Evolutionary conservation across 2,888 invertebrate genomes (phyloP).

Genomic region (Gryllus longicercus): DNA sequence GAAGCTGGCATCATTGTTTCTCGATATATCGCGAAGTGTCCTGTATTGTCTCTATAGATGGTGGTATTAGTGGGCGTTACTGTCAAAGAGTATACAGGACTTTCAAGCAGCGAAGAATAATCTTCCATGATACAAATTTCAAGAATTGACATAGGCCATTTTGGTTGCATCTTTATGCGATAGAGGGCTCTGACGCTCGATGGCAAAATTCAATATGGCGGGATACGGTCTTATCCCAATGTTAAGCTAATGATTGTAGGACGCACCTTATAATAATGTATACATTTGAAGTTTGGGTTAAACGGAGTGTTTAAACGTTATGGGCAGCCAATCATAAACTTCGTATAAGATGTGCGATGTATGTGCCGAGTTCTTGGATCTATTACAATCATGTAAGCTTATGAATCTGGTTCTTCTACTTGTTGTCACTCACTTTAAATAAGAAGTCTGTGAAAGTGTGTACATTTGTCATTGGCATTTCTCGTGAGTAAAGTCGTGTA

Average conservation of each 20-base stretch:
- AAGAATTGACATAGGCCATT: not conserved
- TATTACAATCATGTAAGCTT: constrained; percentile 78
- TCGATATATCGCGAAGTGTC: too few relatives aligned
- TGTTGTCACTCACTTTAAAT: constrained; percentile 29
- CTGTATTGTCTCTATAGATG: too few relatives aligned
- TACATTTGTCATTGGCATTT: too few relatives aligned
- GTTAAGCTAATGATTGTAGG: not conserved
- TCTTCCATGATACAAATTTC: too few relatives aligned
- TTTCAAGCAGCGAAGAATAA: too few relatives aligned
- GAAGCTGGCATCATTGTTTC: too few relatives aligned
- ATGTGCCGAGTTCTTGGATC: constrained; percentile 89
- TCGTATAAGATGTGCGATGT: constrained; percentile 76
- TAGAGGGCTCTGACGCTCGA: not conserved
- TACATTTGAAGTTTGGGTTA: not conserved
- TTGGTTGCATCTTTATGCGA: not conserved
- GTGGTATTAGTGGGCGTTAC: too few relatives aligned
- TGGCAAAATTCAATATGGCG: constrained; percentile 32
- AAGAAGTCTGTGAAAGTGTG: not conserved
- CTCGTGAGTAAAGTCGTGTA: constrained; percentile 34
- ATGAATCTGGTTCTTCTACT: constrained; percentile 23
- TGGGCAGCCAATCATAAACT: constrained; percentile 24
- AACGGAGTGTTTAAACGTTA: not conserved
- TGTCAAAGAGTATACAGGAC: too few relatives aligned
- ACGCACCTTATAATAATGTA: not conserved
- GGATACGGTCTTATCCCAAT: not conserved